Conservation (phyloP, 2,888 invertebrate genomes). For the Nemurella pictetii region DNA sequence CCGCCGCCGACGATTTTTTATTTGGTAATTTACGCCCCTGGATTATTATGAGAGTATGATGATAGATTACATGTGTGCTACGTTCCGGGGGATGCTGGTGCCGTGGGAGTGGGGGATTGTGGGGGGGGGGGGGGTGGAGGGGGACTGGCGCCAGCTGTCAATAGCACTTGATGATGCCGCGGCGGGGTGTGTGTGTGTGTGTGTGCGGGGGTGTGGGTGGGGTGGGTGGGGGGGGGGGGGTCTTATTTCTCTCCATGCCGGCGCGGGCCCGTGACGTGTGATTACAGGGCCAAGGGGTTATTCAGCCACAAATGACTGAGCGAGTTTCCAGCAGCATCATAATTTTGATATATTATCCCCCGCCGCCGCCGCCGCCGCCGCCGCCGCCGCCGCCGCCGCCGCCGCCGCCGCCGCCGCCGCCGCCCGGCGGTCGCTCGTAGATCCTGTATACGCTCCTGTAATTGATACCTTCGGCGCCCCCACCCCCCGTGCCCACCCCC, state of each 20-base stretch:
- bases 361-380: no score
- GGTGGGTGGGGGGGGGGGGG: slow-evolving; percentile 27
- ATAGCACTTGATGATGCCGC: slow-evolving; percentile 33
- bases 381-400: no score
- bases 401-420: no score
- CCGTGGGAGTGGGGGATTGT: not conserved
- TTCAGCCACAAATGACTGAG: slow-evolving; percentile 22
- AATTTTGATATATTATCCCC: slow-evolving; percentile 43
- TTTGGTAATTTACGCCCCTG: slow-evolving; percentile 21
- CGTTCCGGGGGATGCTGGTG: not conserved
- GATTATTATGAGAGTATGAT: slow-evolving; percentile 16
- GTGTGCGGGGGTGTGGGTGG: not conserved
- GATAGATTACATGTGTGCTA: slow-evolving; percentile 35
- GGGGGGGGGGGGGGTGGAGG: not conserved
- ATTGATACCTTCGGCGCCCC: slow-evolving; percentile 39
- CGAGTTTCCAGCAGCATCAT: slow-evolving; percentile 32
- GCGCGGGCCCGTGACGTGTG: slow-evolving; percentile 48
- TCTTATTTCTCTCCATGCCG: slow-evolving; percentile 46
- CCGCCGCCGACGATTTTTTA: not conserved
- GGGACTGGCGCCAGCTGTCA: slow-evolving; percentile 31
- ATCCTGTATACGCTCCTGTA: slow-evolving; percentile 35
- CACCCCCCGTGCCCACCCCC: slow-evolving; percentile 37
- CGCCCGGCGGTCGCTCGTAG: no score
- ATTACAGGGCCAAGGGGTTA: slow-evolving; percentile 31
- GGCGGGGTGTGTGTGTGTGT: slow-evolving; percentile 18